Conservation (phyloP, 1,140 invertebrate species). For the Myzus persicae region DNA sequence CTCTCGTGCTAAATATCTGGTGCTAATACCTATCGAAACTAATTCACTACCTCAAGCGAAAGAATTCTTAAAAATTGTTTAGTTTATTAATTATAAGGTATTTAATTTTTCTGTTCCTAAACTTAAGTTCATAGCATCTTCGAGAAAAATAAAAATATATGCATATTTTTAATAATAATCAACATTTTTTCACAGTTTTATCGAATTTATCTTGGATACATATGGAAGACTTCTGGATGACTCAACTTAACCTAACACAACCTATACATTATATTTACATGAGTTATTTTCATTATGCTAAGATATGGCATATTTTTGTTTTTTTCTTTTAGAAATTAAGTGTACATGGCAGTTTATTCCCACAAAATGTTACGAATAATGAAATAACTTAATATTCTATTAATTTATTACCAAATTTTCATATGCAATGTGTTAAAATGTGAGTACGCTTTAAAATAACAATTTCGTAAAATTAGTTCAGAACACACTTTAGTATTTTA, state of each 20-base stretch:
- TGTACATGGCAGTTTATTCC: neutral
- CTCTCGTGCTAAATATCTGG: neutral
- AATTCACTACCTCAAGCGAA: neutral
- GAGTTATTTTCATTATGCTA: neutral
- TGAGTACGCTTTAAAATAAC: too few relatives aligned
- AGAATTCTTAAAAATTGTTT: neutral
- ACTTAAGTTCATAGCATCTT: neutral
- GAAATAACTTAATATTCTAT: fast-evolving
- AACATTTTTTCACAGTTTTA: neutral
- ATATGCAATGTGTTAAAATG: too few relatives aligned
- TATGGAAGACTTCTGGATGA: neutral
- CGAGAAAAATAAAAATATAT: neutral
- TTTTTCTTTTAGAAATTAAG: neutral
- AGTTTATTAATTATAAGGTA: neutral
- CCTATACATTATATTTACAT: neutral
- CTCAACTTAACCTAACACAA: neutral
- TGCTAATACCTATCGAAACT: neutral
- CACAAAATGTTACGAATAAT: neutral
- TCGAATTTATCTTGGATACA: neutral
- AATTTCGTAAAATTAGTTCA: too few relatives aligned
- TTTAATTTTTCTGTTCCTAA: neutral
- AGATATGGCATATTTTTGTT: neutral
- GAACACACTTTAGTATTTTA: too few relatives aligned
- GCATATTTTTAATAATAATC: neutral
- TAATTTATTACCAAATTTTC: neutral